Base-by-base conservation (phyloP, 2,888 invertebrate species). In the Pandemis heparana region DNA sequence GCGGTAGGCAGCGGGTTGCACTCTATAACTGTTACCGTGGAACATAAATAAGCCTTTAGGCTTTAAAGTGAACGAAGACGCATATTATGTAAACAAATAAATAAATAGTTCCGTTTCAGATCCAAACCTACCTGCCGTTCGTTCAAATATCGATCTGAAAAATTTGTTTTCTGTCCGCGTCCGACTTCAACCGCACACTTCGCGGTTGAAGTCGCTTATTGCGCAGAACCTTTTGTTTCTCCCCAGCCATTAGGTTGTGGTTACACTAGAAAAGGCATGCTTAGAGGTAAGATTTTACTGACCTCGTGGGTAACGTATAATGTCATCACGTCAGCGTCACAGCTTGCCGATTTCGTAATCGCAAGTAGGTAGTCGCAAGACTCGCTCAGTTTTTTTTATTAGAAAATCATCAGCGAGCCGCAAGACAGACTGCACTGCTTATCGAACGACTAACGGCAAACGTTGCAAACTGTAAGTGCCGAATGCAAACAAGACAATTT, bases 91-190 rank as follows among this genome's bases (percentile, higher is more conserved):
- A 9, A 53, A 18, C 1, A 16, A 53, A 51, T 51, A 53, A 53
- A 9, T 18, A 12, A 14, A 46, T 23, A 38, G 23, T 69, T 73
- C 63, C 68, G 48, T 73, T 69, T 63, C 59, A 41, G 56, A 69
- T 48, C 68, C 46, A 68, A 59, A 43, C n/a, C 38, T 46, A 69
- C 38, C 64, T 48, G 60, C 32, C 23, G 51, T 62, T 43, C 46
- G 12, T 62, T 39, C 48, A 71, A 71, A 75, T 86, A 87, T 86
- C 85, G 86, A 87, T 85, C 83, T 71, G 70, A 67, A 68, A 77
- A 79, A 83, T 87, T 83, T 76, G 81, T 81, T 79, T 82, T 80
- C 87, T 16, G 77, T 81, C 81, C 82, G 83, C 85, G 86, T 87
- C 78, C 82, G 79, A 77, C 76, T 80, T n/a, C n/a, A n/a, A n/a